Conservation (phyloP, 92 coral and sea anemone species). For the Paragorgia papillata region DNA sequence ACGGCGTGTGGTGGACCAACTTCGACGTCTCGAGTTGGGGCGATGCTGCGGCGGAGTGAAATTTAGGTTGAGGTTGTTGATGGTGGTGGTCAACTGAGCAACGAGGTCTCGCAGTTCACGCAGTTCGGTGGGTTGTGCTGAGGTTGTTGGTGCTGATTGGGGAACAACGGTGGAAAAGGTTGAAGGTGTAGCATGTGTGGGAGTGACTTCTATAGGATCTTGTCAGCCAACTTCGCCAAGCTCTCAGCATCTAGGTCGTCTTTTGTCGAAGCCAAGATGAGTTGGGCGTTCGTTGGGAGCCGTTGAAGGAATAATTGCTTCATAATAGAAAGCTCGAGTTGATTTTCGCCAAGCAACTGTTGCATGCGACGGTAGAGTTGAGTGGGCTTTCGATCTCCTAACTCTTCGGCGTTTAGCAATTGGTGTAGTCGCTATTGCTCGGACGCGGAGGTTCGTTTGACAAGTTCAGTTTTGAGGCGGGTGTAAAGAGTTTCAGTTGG, state of each 20-base stretch:
- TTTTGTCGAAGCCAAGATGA: not conserved
- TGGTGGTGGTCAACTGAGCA: constrained; percentile 1
- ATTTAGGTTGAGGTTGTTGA: not conserved
- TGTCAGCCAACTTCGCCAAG: constrained; percentile 1
- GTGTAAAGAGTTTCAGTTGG: not conserved
- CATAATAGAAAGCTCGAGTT: not conserved
- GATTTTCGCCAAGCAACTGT: constrained; percentile 2
- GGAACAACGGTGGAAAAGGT: not conserved
- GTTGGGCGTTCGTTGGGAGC: not conserved
- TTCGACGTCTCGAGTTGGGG: not conserved
- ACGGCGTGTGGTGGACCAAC: too few species aligned
- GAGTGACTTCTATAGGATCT: not conserved
- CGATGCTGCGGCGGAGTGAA: not conserved
- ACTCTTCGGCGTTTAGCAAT: constrained; percentile 2
- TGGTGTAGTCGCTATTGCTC: constrained; percentile 8
- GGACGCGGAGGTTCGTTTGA: not conserved
- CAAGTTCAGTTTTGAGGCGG: not conserved
- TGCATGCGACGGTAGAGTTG: constrained; percentile 15
- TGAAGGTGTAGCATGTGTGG: not conserved
- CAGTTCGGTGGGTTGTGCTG: not conserved
- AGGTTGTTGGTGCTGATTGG: not conserved
- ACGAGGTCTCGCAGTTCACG: not conserved
- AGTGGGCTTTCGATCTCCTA: constrained; percentile 25
- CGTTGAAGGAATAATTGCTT: constrained; percentile 9
- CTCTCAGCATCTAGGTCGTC: not conserved